phyloP scores from a whole-genome alignment of 2,113 vertebrate genomes.

The Erythrolamprus reginae region DNA sequence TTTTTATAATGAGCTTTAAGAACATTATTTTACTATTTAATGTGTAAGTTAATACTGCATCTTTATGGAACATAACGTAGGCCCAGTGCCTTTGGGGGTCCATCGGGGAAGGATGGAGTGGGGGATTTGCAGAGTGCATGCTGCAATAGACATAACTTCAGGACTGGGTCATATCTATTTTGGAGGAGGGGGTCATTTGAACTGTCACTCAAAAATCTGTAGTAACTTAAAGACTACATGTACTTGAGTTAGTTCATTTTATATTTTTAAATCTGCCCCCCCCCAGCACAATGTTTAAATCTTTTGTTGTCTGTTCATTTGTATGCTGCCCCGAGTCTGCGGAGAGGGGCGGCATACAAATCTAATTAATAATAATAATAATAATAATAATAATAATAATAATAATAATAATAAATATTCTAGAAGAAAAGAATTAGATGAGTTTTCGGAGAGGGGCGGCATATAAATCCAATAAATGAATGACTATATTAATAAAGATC shows the following conservation, averaged over 20 bases:
- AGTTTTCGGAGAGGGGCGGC: too few species aligned
- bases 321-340: too few species aligned
- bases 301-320: neutral
- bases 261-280: neutral
- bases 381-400: too few species aligned
- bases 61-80: neutral
- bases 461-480: too few species aligned
- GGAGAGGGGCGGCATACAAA: too few species aligned
- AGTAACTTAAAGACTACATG: neutral
- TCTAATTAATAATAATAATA: too few species aligned
- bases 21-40: neutral
- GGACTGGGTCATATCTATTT: neutral
- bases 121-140: neutral
- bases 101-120: neutral
- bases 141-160: neutral
- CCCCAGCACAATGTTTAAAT: neutral
- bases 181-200: neutral
- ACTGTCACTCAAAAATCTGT: neutral
- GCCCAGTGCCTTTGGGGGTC: neutral
- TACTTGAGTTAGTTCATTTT: neutral
- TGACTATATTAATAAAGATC: neutral
- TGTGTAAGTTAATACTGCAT: neutral
- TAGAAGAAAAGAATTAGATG: neutral
- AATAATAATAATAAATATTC: too few species aligned
- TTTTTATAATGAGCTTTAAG: neutral